Base-by-base conservation (phyloP, 2,797 vertebrate genomes). In the Pteropus rufus region DNA sequence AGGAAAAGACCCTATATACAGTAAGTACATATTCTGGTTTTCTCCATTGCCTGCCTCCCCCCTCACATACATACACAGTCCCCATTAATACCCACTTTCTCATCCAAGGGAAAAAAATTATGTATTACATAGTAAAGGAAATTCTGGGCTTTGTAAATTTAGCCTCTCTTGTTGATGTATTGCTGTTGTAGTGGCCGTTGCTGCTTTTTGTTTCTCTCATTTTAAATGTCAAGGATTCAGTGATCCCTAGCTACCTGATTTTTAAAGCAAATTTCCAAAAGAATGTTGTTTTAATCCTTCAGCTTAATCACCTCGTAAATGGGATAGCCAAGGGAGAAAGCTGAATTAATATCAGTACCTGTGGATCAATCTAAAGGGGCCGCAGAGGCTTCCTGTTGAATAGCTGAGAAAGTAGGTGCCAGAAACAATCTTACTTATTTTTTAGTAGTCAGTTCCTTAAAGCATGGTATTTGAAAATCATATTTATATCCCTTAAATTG, bases 221-320 rank as follows among this genome's bases (percentile, higher is more conserved):
- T 96, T 97, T 95, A 89, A 85, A 41, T 69, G 81, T 95, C 7
- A 62, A 49, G 3, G 21, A 86, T 70, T 92, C 60, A 23, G 26
- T 92, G 52, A 69, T 88, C 39, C 19, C 34, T 80, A 69, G 19
- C 11, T 93, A 18, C 54, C 62, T 77, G 8, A 69, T 62, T 95
- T 62, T 92, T 79, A 87, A 65, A 88, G 56, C n/a, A 92, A 92
- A 91, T 94, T 95, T 97, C 91, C 23, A 94, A 95, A 92, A 65
- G 12, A 96, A 93, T 96, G 15, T 89, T 77, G 41, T 8, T 84
- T 8, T 95, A 97, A 97, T 94, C 90, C 46, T 95, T 97, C 92
- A 96, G 4, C 1, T 6, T 64, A 84, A 70, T 85, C 39, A 34
- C 34, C 31, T 93, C 58, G 39, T 41, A 56, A 83, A 7, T 82